phyloP scores from a whole-genome alignment of 1,140 invertebrate species.

The Drosophila tani region DNA sequence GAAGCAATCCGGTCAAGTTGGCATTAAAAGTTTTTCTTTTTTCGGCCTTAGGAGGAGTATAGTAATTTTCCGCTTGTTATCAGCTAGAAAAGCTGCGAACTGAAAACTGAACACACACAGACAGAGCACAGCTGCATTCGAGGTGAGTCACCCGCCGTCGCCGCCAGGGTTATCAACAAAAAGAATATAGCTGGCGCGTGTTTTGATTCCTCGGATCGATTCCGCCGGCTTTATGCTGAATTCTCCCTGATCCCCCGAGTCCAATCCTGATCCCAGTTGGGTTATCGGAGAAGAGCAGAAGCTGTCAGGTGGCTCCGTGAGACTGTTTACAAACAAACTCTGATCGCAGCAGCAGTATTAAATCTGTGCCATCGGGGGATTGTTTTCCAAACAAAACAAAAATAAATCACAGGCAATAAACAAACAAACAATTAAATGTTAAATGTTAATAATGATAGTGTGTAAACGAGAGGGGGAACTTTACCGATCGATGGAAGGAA shows the following conservation, averaged over 20 bases:
- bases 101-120: neutral
- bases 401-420: conserved; percentile 8
- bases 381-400: conserved; percentile 11
- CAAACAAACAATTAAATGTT: conserved; percentile 7
- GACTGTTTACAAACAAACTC: conserved; percentile 49
- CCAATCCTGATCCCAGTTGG: conserved; percentile 15
- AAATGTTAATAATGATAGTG: conserved; percentile 2
- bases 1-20: conserved; percentile 30
- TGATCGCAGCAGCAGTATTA: neutral
- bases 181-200: neutral
- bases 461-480: neutral
- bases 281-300: conserved; percentile 30
- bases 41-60: conserved; percentile 13
- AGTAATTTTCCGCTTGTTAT: conserved; percentile 21
- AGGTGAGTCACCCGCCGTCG: conserved; percentile 11
- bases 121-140: conserved; percentile 13
- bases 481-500: conserved; percentile 18
- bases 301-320: conserved; percentile 23
- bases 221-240: conserved; percentile 12
- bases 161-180: conserved; percentile 10
- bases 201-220: conserved; percentile 28
- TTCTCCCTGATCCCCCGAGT: conserved; percentile 14
- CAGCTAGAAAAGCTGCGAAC: conserved; percentile 14
- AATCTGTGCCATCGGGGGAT: conserved; percentile 8
- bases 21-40: conserved; percentile 27